phyloP scores from a whole-genome alignment of 2,113 vertebrate species.

The Trogon surrucura region DNA sequence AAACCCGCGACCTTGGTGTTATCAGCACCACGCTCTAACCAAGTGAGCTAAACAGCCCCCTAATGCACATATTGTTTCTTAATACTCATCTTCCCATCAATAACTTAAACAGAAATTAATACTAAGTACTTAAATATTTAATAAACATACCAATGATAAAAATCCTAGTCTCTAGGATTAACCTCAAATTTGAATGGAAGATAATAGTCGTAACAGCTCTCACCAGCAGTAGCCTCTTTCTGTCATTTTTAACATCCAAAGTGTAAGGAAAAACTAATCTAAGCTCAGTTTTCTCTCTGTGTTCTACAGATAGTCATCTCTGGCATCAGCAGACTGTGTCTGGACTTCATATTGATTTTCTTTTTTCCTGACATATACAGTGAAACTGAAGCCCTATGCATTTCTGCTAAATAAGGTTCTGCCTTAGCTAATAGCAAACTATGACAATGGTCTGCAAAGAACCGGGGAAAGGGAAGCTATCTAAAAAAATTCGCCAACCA shows the following conservation, averaged over 20 bases:
- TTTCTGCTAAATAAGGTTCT: slow-evolving; percentile 33
- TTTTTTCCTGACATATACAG: slow-evolving; percentile 4
- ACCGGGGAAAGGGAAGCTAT: not conserved
- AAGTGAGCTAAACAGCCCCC: too few relatives aligned
- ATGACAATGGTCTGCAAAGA: slow-evolving; percentile 8
- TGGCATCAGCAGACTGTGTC: slow-evolving; percentile 15
- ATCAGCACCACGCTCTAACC: too few relatives aligned
- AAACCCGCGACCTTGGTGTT: too few relatives aligned
- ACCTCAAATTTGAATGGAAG: not conserved
- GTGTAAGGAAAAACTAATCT: not conserved
- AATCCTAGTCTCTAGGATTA: not conserved
- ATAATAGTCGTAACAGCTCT: not conserved
- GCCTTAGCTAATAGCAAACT: slow-evolving; percentile 6
- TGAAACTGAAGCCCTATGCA: slow-evolving; percentile 41
- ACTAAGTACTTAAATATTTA: not conserved
- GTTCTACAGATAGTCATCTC: slow-evolving; percentile 34
- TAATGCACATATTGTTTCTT: not conserved
- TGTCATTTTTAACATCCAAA: not conserved
- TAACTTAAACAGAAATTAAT: not conserved
- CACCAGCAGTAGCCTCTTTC: not conserved
- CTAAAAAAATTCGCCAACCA: not conserved
- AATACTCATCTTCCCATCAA: not conserved
- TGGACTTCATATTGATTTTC: slow-evolving; percentile 37
- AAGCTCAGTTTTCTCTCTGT: not conserved
- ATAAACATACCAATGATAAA: not conserved